Conservation (phyloP, 2,113 vertebrate genomes). For the Menura novaehollandiae region DNA sequence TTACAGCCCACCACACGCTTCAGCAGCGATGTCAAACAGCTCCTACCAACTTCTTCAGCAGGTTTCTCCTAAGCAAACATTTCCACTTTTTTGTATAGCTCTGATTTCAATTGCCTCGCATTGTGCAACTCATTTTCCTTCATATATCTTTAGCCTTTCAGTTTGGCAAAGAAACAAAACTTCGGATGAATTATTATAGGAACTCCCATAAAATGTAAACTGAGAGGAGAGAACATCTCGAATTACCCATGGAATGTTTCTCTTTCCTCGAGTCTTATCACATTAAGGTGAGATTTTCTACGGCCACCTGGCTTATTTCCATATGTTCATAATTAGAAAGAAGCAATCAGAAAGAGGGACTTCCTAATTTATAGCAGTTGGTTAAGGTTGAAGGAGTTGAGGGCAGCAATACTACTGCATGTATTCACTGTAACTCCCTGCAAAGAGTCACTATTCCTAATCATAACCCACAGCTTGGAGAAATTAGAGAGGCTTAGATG, state of each 20-base stretch:
- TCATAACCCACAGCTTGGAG: not conserved
- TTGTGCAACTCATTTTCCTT: not conserved
- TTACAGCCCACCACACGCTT: not conserved
- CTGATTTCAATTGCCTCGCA: not conserved
- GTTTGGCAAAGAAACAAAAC: not conserved
- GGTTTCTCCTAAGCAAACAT: not conserved
- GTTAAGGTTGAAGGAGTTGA: not conserved
- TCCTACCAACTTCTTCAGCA: not conserved
- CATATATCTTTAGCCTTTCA: not conserved
- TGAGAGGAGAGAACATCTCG: not conserved
- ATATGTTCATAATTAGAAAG: not conserved
- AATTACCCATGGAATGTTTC: not conserved
- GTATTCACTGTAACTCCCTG: not conserved
- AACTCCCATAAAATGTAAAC: not conserved
- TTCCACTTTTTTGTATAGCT: not conserved
- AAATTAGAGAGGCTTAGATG: not conserved
- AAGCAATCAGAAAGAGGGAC: not conserved
- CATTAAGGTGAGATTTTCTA: not conserved
- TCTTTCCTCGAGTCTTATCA: not conserved
- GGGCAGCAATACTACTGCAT: not conserved
- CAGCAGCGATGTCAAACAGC: not conserved
- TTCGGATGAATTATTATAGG: not conserved
- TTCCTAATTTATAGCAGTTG: not conserved
- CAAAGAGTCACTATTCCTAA: not conserved
- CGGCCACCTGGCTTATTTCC: not conserved